Conservation (phyloP, 2,888 invertebrate genomes). For the Proisotoma minuta region DNA sequence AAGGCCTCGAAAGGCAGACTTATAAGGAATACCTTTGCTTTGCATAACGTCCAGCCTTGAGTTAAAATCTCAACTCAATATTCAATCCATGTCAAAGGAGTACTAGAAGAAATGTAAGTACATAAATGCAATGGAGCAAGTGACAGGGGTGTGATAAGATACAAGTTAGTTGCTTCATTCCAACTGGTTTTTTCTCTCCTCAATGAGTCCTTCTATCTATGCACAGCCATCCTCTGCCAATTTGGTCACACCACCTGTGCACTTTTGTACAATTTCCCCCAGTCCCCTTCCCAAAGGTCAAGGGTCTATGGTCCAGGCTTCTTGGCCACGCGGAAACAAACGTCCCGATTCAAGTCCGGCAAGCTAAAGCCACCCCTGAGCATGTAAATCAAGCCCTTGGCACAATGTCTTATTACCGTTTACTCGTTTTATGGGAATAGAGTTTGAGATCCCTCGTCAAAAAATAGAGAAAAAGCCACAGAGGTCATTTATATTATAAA, state of each 20-base stretch:
- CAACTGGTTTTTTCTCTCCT: conserved; percentile 40
- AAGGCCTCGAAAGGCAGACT: neutral
- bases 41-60: conserved; percentile 10
- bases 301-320: neutral
- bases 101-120: too few relatives aligned
- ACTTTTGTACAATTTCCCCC: conserved; percentile 27
- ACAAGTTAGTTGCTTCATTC: conserved; percentile 30
- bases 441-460: neutral
- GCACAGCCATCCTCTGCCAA: too few relatives aligned
- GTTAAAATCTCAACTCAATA: conserved; percentile 7
- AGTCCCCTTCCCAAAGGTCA: conserved; percentile 9
- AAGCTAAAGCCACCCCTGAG: neutral
- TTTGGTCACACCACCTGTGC: conserved; percentile 43
- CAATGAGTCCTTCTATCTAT: conserved; percentile 34
- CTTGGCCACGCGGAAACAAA: neutral
- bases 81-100: conserved; percentile 5
- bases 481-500: neutral
- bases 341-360: neutral
- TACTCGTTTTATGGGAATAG: too few relatives aligned
- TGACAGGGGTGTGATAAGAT: conserved; percentile 14
- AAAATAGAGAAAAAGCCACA: conserved; percentile 8
- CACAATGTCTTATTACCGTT: too few relatives aligned
- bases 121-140: neutral
- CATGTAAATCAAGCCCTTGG: too few relatives aligned
- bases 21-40: conserved; percentile 10